phyloP scores from a whole-genome alignment of 1,140 invertebrate genomes.

The Leptinotarsa lineolata region DNA sequence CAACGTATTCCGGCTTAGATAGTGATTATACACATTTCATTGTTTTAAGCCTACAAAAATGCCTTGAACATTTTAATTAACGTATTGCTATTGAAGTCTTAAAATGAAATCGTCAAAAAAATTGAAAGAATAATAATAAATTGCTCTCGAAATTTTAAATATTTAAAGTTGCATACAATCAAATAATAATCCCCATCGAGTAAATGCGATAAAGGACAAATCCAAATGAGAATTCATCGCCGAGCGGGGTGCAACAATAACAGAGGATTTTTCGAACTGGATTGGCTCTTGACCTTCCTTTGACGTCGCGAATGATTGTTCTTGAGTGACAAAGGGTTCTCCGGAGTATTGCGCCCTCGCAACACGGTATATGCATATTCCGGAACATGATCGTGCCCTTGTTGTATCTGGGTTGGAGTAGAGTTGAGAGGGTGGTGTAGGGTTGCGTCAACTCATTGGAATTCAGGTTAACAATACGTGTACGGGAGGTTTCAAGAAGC shows the following conservation, averaged over 20 bases:
- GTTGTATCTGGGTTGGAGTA: neutral
- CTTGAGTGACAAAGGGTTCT: slow-evolving; percentile 12
- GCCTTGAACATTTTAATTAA: too few relatives aligned
- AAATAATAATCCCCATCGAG: slow-evolving; percentile 15
- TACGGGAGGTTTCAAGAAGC: too few relatives aligned
- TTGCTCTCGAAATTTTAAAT: neutral
- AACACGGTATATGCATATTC: slow-evolving; percentile 13
- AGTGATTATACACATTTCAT: too few relatives aligned
- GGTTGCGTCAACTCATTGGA: too few relatives aligned
- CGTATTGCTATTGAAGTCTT: too few relatives aligned
- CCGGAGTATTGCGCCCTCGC: neutral
- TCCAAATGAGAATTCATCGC: neutral
- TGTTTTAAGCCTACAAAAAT: too few relatives aligned
- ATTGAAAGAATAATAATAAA: too few relatives aligned
- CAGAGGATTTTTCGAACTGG: neutral
- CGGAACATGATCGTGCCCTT: neutral
- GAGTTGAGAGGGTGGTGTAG: too few relatives aligned
- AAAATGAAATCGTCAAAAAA: too few relatives aligned
- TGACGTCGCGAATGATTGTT: slow-evolving; percentile 7
- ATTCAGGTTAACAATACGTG: too few relatives aligned
- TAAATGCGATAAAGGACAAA: slow-evolving; percentile 8
- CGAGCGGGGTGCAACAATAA: slow-evolving; percentile 10
- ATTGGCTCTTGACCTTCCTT: slow-evolving; percentile 15
- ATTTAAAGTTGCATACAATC: neutral
- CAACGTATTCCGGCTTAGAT: too few relatives aligned